Evolutionary conservation across 2,888 invertebrate species (phyloP), one percentile per base, ranked within the genome.

Genomic region (Ommatoiulus sabulosus): DNA sequence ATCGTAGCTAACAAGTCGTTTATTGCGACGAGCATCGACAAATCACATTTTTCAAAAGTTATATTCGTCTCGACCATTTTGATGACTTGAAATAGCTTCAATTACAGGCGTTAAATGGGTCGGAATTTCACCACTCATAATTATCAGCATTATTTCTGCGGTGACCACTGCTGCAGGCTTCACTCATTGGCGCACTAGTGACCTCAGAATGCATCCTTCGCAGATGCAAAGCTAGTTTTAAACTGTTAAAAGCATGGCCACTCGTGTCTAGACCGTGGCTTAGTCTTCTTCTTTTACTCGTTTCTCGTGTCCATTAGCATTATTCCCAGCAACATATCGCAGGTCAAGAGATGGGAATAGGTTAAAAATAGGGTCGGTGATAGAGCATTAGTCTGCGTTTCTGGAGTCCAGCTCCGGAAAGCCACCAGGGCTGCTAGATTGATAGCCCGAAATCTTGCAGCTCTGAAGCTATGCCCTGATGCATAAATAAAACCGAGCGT

Each of bases 401-500:
- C 17, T 63, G n/a, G 5, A 63, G 17, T 63, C 5, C 57, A 57
- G 10, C 15, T 57, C 57, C 15, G 10, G 57, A 15, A 57, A 57
- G 15, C 63, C 63, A 63, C n/a, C 63, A 63, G 17, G n/a, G 20
- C 52, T 10, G 52, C 15, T n/a, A 3, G 63, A 63, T 63, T 63
- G 63, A 63, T 63, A n/a, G 63, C 63, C 3, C n/a, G n/a, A 17
- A 52, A 63, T 63, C 63, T n/a, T 63, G 63, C n/a, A 63, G 63
- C 17, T 63, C 63, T 12, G 17, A 63, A n/a, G 63, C n/a, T n/a
- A 63, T 63, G 6, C 63, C 63, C 63, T n/a, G 63, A 63, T 63
- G 63, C 63, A 63, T 63, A 63, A 63, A 63, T 63, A 63, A n/a
- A 63, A n/a, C 63, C 63, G n/a, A n/a, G 63, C 63, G 4, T 63